Base-by-base conservation (phyloP, 1,140 invertebrate species). In the Teleogryllus occipitalis region DNA sequence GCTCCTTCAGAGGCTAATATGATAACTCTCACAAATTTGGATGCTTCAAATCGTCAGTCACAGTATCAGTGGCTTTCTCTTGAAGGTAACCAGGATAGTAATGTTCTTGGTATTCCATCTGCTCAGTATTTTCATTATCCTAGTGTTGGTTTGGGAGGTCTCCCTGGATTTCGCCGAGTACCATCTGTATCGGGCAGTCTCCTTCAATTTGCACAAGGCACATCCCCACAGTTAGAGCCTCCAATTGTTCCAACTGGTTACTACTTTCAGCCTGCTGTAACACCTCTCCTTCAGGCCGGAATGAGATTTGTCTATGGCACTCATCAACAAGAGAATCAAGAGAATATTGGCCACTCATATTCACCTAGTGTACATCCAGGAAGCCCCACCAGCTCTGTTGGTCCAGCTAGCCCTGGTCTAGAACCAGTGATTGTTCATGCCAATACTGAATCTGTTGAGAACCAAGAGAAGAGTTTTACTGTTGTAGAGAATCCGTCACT, bases 111-210 rank as follows among this genome's bases (percentile, higher is more conserved):
- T 47, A n/a, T n/a, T 7, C 39, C 18, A 8, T 47, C 76, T 47
- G n/a, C 14, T n/a, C 76, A 77, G n/a, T 48, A 21, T n/a, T 77
- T 77, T 21, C 22, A 49, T 14, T 48, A 49, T 14, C 76, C 47
- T 18, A 47, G 48, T 49, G 47, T 79, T 47, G 78, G 74, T 27
- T 83, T 86, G 27, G 84, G 85, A 7, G 84, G 86, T 84, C 87
- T 12, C 83, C 86, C 78, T 76, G 86, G 86, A 47, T 87, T 86
- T 79, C 82, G 85, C 22, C 76, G 86, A n/a, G 84, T 87, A 77
- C 87, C 86, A 47, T 84, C 86, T 12, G 83, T 85, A 0, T 81
- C 84, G 47, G 85, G 83, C 7, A 85, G 78, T 22, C 39, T 79
- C 46, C 14, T 79, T 18, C 78, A 79, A 46, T 10, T 79, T 27